Evolutionary conservation across 2,888 invertebrate species (phyloP).

Genomic region (Xiphydria camelus): DNA sequence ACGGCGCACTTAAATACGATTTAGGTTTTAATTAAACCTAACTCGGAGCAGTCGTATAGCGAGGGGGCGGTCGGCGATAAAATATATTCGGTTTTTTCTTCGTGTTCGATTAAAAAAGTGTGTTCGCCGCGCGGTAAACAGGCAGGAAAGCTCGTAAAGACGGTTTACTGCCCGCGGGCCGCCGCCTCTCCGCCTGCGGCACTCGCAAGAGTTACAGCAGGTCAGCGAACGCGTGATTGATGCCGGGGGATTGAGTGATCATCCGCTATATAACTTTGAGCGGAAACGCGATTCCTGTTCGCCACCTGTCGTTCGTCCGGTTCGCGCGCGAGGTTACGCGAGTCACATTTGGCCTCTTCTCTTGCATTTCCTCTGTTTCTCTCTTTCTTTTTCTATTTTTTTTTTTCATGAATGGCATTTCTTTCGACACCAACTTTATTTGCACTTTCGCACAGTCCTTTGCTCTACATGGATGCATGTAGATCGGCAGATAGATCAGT

Average conservation of each 20-base stretch:
- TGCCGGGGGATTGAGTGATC: slow-evolving; percentile 50
- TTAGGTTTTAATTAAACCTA: slow-evolving; percentile 51
- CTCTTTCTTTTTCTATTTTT: too few relatives aligned
- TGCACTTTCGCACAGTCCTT: too few relatives aligned
- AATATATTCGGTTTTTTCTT: slow-evolving; percentile 30
- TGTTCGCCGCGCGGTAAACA: slow-evolving; percentile 31
- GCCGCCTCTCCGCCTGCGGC: slow-evolving; percentile 17
- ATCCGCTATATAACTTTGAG: slow-evolving; percentile 38
- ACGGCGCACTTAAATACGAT: slow-evolving; percentile 48
- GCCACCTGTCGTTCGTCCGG: too few relatives aligned
- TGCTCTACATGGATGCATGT: too few relatives aligned
- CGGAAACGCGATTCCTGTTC: slow-evolving; percentile 10
- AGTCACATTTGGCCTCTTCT: too few relatives aligned
- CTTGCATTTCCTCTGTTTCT: too few relatives aligned
- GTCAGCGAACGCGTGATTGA: slow-evolving; percentile 46
- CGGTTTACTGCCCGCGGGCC: slow-evolving; percentile 38
- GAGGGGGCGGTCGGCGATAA: slow-evolving; percentile 34
- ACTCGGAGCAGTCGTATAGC: slow-evolving; percentile 35
- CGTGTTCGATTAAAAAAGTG: slow-evolving; percentile 29
- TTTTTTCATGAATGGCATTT: too few relatives aligned
- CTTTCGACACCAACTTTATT: too few relatives aligned
- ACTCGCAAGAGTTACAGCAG: slow-evolving; percentile 33
- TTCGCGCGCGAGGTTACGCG: too few relatives aligned
- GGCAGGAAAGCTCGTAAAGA: slow-evolving; percentile 48
- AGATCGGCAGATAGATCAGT: too few relatives aligned